phyloP scores from a whole-genome alignment of 2,113 vertebrate genomes.

The Semicossyphus pulcher region DNA sequence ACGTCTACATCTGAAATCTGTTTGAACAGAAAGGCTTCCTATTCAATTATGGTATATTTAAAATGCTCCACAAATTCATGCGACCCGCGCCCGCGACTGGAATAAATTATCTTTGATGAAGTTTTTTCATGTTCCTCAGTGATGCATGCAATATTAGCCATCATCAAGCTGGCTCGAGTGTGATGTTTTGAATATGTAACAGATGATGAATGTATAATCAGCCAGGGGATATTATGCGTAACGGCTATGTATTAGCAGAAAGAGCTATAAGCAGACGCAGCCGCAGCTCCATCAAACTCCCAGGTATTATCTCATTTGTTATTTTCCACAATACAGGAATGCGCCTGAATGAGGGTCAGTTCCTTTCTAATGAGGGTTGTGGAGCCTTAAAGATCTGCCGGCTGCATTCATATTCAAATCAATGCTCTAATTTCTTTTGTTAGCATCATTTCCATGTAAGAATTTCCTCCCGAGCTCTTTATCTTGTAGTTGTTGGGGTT shows the following conservation, averaged over 20 bases:
- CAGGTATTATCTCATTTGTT: conserved; percentile 55
- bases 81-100: conserved; percentile 53
- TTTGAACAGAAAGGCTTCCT: conserved; percentile 29
- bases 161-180: conserved; percentile 67
- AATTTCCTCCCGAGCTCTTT: conserved; percentile 50
- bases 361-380: conserved; percentile 37
- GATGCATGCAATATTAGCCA: conserved; percentile 64
- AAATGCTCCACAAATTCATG: conserved; percentile 49
- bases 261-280: conserved; percentile 29
- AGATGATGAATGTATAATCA: conserved; percentile 76
- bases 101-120: conserved; percentile 73
- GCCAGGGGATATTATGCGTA: conserved; percentile 49
- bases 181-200: conserved; percentile 74
- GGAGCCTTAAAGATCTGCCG: conserved; percentile 30
- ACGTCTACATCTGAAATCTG: conserved; percentile 25
- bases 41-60: conserved; percentile 54
- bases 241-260: conserved; percentile 44
- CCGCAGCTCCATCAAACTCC: conserved; percentile 20
- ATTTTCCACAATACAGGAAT: conserved; percentile 28
- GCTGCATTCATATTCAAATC: conserved; percentile 69
- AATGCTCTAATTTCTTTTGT: conserved; percentile 55
- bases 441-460: conserved; percentile 37
- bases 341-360: conserved; percentile 50
- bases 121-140: conserved; percentile 53
- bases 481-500: conserved; percentile 65